A percentile compares a stretch with the other conserved stretches of the same genome.
Evolutionary conservation across 1,140 invertebrate genomes (phyloP).

Genomic region (Listronotus oregonensis): DNA sequence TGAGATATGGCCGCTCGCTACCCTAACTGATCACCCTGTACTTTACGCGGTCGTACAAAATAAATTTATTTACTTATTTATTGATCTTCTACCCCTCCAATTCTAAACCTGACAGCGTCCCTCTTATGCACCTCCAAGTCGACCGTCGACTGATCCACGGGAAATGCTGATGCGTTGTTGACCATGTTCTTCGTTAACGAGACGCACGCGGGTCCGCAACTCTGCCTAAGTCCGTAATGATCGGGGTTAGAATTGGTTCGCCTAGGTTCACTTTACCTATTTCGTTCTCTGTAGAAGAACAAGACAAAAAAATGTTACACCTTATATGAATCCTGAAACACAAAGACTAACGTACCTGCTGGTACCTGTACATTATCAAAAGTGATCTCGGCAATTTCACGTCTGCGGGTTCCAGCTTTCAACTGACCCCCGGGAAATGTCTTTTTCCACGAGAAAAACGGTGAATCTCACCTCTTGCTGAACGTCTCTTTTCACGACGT

Average conservation of each 20-base stretch:
- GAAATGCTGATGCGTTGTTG: conserved; percentile 63
- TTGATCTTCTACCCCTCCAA: conserved; percentile 42
- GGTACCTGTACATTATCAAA: conserved; percentile 60
- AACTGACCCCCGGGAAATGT: conserved; percentile 70
- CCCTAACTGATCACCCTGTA: no score
- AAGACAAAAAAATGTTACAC: not conserved
- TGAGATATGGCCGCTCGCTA: no score
- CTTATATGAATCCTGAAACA: no score
- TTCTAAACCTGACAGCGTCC: conserved; percentile 40
- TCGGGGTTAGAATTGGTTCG: conserved; percentile 41
- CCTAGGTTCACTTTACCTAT: conserved; percentile 52
- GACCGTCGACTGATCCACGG: conserved; percentile 64
- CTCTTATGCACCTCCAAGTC: conserved; percentile 59
- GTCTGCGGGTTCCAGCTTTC: conserved; percentile 39
- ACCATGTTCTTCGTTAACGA: conserved; percentile 58
- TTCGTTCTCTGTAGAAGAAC: conserved; percentile 50
- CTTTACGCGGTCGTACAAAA: no score
- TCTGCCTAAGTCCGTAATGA: conserved; percentile 52
- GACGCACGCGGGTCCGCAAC: conserved; percentile 51
- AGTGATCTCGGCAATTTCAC: conserved; percentile 48
- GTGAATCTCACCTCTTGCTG: conserved; percentile 56
- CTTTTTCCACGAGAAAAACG: conserved; percentile 77
- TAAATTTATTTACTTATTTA: not conserved
- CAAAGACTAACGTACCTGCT: conserved; percentile 36
- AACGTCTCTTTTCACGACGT: conserved; percentile 46